Evolutionary conservation across 2,113 vertebrate genomes (phyloP), one percentile per base, ranked within the genome.

Genomic region (Spea bombifrons): DNA sequence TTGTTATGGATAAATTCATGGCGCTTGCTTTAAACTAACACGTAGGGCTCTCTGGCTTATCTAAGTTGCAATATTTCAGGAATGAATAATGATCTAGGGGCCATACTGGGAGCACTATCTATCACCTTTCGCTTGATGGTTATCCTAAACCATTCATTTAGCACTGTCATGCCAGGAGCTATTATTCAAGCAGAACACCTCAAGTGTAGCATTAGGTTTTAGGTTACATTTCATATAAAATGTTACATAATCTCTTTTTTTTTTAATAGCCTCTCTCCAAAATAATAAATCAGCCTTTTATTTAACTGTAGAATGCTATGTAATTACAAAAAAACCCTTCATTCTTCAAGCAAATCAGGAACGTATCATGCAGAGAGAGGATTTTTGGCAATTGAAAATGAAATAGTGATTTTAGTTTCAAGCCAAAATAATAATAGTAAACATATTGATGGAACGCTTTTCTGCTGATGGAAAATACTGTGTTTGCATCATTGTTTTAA

Each of bases 81-180:
- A 81, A 75, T 88, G 86, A 91, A 75, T 88, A 89, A 90, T 84
- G 85, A 85, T 73, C 73, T 84, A 82, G 71, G 85, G 81, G 87
- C 88, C 84, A 84, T 78, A 83, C 81, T 84, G 84, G 82, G 82
- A 90, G 86, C 81, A 80, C 73, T 72, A 88, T 87, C 81, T 88
- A 88, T 92, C 87, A 90, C 86, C 66, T 82, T 88, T 89, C 86
- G 86, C 80, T 89, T 86, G 88, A 89, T 88, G 73, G 74, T 81
- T 86, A 89, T 91, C 87, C 87, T 83, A 83, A 88, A 80, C 80
- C 5, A 89, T 91, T 92, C 83, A 80, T 92, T 94, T 90, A 83
- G 82, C 66, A 83, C 87, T 78, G 0, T 84, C 83, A 76, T 81
- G 85, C 82, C 80, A 81, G 53, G 72, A 84, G 7, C 15, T 75